A percentile compares a stretch with the other conserved stretches of the same genome.
phyloP scores from a whole-genome alignment of 2,113 vertebrate species.

The Labeo catla region DNA sequence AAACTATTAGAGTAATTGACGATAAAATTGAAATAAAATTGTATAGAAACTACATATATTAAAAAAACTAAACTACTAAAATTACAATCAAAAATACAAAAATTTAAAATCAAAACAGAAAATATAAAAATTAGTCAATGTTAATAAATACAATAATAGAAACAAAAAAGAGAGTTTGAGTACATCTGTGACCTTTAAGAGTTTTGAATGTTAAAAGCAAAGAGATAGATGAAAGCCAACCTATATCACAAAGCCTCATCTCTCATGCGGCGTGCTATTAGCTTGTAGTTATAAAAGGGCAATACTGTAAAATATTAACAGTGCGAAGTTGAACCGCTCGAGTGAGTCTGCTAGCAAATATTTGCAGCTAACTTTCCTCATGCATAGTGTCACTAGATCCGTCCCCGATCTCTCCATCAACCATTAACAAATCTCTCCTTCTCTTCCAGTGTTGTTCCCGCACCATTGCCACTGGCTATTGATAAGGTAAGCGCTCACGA shows the following conservation, averaged over 20 bases:
- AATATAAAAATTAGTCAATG: not conserved
- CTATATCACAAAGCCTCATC: not conserved
- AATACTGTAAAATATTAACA: constrained; percentile 58
- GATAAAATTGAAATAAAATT: not conserved
- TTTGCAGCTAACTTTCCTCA: constrained; percentile 23
- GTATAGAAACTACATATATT: too few relatives aligned
- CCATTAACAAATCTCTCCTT: constrained; percentile 53
- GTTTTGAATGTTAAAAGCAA: not conserved
- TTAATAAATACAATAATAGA: too few relatives aligned
- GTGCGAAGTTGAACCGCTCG: constrained; percentile 30
- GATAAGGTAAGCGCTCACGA: constrained; percentile 88
- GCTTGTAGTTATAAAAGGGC: not conserved
- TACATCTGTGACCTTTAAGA: not conserved
- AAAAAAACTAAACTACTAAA: not conserved
- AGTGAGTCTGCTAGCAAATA: constrained; percentile 36
- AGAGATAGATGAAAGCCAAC: not conserved
- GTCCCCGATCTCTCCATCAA: constrained; percentile 2
- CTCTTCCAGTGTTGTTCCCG: constrained; percentile 91
- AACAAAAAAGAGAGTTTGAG: too few relatives aligned
- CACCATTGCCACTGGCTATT: constrained; percentile 94
- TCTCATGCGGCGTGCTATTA: not conserved
- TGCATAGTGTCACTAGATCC: constrained; percentile 8
- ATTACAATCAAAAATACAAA: not conserved
- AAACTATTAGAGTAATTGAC: too few relatives aligned
- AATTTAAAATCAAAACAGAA: not conserved